Evolutionary conservation across 2,113 vertebrate genomes (phyloP).

Genomic region (Mola mola): DNA sequence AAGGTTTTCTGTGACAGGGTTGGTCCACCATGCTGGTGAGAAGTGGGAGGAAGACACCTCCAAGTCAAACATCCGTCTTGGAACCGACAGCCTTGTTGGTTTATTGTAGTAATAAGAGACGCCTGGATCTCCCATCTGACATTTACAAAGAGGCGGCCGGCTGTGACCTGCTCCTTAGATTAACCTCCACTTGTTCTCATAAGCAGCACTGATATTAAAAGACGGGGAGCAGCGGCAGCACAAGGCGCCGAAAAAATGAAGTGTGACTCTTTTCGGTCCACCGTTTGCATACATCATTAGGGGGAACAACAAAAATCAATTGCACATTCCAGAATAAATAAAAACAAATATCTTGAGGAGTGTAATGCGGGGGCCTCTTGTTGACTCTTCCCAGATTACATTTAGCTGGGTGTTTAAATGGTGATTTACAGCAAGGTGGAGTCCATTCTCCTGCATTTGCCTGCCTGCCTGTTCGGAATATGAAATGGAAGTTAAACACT

Average conservation of each 20-base stretch:
- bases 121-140: conserved; percentile 76
- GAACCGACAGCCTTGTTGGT: conserved; percentile 71
- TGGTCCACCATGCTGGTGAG: conserved; percentile 29
- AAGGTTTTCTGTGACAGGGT: conserved; percentile 57
- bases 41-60: conserved; percentile 42
- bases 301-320: conserved; percentile 73
- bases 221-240: conserved; percentile 38
- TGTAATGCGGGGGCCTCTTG: conserved; percentile 52
- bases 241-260: conserved; percentile 33
- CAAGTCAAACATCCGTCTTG: conserved; percentile 74
- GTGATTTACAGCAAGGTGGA: conserved; percentile 79
- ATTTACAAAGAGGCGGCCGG: conserved; percentile 78
- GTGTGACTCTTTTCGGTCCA: conserved; percentile 65
- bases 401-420: conserved; percentile 75
- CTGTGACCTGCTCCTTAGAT: conserved; percentile 71
- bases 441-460: conserved; percentile 59
- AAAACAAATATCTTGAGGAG: conserved; percentile 74
- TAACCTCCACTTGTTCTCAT: conserved; percentile 80
- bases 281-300: conserved; percentile 74
- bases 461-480: conserved; percentile 78
- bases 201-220: conserved; percentile 71
- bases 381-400: conserved; percentile 77
- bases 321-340: conserved; percentile 72
- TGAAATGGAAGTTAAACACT: conserved; percentile 82
- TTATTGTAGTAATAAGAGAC: conserved; percentile 78